Base-by-base conservation (phyloP, 2,888 invertebrate genomes). In the Notodonta ziczac region DNA sequence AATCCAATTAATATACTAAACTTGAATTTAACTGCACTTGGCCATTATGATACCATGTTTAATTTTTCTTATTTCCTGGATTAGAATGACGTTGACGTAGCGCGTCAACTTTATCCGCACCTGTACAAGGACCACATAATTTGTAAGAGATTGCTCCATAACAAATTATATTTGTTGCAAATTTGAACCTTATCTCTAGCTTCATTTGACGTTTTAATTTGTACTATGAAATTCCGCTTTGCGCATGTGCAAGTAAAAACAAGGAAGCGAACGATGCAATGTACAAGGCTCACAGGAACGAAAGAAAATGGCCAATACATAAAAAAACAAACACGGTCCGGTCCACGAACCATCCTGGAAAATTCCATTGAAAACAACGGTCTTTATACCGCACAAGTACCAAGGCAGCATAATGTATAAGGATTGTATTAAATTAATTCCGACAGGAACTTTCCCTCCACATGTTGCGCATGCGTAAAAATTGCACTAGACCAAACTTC, bases 71-170 rank as follows among this genome's bases (percentile, higher is more conserved):
- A 40, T 40, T 40, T 40, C 9, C 42, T 42, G 42, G 9, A 10
- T 10, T 9, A 42, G 4, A 10, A 24, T 52, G 52, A 52, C 10
- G 52, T 52, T 24, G 32, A 16, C 55, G 58, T 53, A 50, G n/a
- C 54, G 14, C 16, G 39, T 14, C 58, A 53, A 57, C 61, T 66
- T 69, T 69, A 57, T 48, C 65, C 66, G 68, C 69, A 65, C 39
- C 14, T 35, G n/a, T 71, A 78, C 76, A 54, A 77, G 70, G 71
- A 67, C 0, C 51, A 9, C 70, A 77, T 68, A 58, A 58, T 4
- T n/a, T 2, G 7, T 40, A 44, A 42, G 56, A 60, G 56, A 13
- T 62, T 14, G 7, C 12, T 55, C 48, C 14, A 7, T 0, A 5
- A 52, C 35, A 57, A 35, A 46, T 51, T 24, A 24, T 53, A n/a